Evolutionary conservation across 2,888 invertebrate species (phyloP), one percentile per base, ranked within the genome.

Genomic region (Metellina segmentata): DNA sequence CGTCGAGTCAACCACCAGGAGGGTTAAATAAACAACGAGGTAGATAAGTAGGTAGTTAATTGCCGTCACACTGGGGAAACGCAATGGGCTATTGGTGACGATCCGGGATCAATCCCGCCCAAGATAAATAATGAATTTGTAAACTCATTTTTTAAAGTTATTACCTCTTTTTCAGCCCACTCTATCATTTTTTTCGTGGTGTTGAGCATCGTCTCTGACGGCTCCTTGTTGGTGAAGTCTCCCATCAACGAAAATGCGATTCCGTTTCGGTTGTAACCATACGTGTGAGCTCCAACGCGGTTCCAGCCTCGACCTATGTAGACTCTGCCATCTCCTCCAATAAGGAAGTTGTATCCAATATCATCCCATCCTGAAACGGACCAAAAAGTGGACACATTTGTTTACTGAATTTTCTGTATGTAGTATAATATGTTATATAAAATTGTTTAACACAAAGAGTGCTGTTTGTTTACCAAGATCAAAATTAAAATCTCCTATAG

Each of bases 281-380:
- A 96, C 0, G 97, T 96, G 94, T 97, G 97, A 0, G 97, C 97
- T 0, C 97, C 97, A 75, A 96, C 95, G 91, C 95, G 95, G 93
- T 96, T 96, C 97, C 97, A 98, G 0, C 97, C 97, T 6, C 97
- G 96, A 0, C 97, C 97, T 93, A 96, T 96, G 94, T 97, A 97
- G 0, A 96, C 96, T 9, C 96, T 96, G 0, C 97, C 97, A 94
- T 97, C 97, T 6, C 97, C 97, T 0, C 97, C 97, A 2, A 98
- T 96, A 2, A 98, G 95, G 94, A 97, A 98, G 94, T 97, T 98
- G 94, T 97, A 97, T 0, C 96, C 96, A 49, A 97, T 97, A 94
- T 97, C 97, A 91, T 95, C 96, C 96, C 96, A 97, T 0, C 95
- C 94, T 92, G 61, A 20, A 70, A 75, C 11, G 52, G 48, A 53